Evolutionary conservation across 2,888 invertebrate genomes (phyloP).

Genomic region (Mellilla xanthometata): DNA sequence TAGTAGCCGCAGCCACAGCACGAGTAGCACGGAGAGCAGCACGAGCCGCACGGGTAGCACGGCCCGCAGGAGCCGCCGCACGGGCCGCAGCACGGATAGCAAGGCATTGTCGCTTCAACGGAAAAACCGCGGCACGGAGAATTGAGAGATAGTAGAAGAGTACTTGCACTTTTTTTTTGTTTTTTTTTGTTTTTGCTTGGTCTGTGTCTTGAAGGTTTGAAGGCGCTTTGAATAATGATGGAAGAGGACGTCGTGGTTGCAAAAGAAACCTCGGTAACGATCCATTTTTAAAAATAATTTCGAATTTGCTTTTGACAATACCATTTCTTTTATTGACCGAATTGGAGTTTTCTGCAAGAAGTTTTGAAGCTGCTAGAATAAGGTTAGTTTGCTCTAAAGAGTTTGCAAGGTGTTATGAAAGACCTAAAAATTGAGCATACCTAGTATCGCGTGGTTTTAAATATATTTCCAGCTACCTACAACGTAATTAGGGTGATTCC

Average conservation of each 20-base stretch:
- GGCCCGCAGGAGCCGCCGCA: conserved; percentile 49
- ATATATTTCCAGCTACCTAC: too few relatives aligned
- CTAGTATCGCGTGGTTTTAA: too few relatives aligned
- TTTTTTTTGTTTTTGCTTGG: conserved; percentile 32
- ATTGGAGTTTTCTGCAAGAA: too few relatives aligned
- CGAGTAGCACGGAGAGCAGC: conserved; percentile 47
- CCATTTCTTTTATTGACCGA: too few relatives aligned
- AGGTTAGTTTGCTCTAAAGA: too few relatives aligned
- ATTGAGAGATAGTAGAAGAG: conserved; percentile 15
- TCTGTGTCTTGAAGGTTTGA: conserved; percentile 51
- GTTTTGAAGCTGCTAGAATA: too few relatives aligned
- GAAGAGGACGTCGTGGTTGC: neutral
- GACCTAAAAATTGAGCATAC: too few relatives aligned
- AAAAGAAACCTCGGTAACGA: conserved; percentile 37
- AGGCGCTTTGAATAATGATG: conserved; percentile 42
- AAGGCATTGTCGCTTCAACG: conserved; percentile 45
- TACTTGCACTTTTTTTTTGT: conserved; percentile 21
- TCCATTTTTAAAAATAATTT: neutral
- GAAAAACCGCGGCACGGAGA: conserved; percentile 23
- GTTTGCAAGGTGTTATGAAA: too few relatives aligned
- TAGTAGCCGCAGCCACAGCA: conserved; percentile 44
- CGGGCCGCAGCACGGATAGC: conserved; percentile 46
- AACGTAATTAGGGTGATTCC: neutral
- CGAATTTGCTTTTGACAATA: neutral
- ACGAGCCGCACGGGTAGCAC: conserved; percentile 47